These are phyloP conservation scores for Drosophila santomea DNA, from an alignment of 1,140 invertebrate genomes.

Conservation along the genomic window DNA sequence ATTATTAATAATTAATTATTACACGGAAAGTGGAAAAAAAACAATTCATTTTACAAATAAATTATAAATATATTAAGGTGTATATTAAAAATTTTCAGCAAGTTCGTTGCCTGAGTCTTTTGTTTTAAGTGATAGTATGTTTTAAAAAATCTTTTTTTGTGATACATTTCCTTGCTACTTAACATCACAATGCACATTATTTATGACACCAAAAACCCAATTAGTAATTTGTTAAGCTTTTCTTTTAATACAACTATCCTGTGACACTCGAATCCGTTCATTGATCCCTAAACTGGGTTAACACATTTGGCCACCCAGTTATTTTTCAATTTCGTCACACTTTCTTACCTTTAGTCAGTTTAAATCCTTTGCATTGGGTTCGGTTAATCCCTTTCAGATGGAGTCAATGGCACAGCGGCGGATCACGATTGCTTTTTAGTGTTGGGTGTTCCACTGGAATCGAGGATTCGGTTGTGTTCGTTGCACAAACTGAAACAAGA, in stretches of 20 bases:
- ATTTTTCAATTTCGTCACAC: not conserved
- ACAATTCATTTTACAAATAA: no score
- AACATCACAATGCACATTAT: no score
- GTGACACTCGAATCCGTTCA: not conserved
- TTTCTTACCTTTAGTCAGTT: conserved; percentile 59
- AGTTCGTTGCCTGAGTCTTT: conserved; percentile 70
- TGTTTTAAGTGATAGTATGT: no score
- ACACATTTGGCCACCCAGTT: not conserved
- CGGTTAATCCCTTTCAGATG: conserved; percentile 56
- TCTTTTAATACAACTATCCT: not conserved
- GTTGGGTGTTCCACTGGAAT: conserved; percentile 15
- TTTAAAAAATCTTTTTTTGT: no score
- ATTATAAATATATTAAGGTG: not conserved
- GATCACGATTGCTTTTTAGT: conserved; percentile 27
- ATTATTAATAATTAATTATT: not conserved
- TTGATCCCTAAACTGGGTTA: not conserved
- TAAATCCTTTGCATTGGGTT: conserved; percentile 55
- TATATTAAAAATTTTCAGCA: not conserved
- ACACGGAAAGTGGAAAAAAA: no score
- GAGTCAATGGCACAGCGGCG: conserved; percentile 60
- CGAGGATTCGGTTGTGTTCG: conserved; percentile 44
- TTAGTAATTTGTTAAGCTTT: not conserved
- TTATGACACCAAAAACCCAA: not conserved
- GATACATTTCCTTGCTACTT: no score
- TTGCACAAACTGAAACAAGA: conserved; percentile 61